Evolutionary conservation across 2,113 vertebrate species (phyloP).

Genomic region (Dasypus novemcinctus): DNA sequence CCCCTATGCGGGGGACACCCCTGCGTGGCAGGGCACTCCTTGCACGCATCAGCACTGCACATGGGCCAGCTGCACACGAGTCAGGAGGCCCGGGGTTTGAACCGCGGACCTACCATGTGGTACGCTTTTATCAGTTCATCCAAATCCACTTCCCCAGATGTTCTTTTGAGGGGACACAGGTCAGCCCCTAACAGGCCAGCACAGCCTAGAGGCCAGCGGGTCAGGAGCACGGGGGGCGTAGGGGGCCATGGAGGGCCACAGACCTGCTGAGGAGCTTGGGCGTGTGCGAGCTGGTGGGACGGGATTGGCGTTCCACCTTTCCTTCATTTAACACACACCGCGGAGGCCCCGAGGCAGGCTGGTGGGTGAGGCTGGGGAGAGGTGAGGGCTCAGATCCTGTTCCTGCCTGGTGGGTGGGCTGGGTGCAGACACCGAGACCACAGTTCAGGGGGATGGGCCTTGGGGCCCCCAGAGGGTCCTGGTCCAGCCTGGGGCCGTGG

Average conservation of each 20-base stretch:
- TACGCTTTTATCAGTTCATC: too few species aligned
- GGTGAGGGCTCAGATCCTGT: background rate
- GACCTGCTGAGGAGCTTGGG: background rate
- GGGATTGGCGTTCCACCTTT: background rate
- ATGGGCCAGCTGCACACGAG: too few species aligned
- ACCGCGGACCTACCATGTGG: too few species aligned
- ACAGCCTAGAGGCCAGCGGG: too few species aligned
- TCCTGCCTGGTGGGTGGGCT: background rate
- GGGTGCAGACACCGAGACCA: background rate
- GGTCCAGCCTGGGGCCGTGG: background rate
- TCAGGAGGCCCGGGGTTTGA: too few species aligned
- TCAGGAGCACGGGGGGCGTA: too few species aligned
- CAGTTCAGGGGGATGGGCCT: background rate
- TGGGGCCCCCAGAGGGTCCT: background rate
- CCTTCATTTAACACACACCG: background rate
- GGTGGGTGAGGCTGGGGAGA: background rate
- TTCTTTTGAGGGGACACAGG: too few species aligned
- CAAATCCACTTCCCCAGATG: too few species aligned
- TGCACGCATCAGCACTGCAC: too few species aligned
- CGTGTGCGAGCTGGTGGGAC: background rate
- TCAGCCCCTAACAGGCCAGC: too few species aligned
- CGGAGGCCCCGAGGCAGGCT: background rate
- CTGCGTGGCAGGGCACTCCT: too few species aligned
- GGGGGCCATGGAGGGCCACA: background rate
- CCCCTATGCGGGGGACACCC: too few species aligned